Evolutionary conservation across 2,888 invertebrate species (phyloP).

Genomic region (Lepidochrysops patricia): DNA sequence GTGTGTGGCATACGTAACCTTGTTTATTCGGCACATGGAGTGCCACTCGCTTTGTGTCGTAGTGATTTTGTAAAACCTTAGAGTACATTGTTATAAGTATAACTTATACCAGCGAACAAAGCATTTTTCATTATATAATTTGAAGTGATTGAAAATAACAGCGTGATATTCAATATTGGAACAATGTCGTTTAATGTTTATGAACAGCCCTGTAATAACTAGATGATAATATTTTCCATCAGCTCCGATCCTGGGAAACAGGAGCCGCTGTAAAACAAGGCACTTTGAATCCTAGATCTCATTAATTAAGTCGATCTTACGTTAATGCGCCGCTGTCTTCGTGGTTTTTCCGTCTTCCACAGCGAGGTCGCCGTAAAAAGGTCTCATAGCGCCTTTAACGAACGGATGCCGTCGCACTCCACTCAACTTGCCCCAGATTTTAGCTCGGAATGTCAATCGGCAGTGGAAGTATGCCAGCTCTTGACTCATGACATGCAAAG

Average conservation of each 20-base stretch:
- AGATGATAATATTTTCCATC: not conserved
- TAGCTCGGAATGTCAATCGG: slow-evolving; percentile 9
- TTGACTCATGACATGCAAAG: not conserved
- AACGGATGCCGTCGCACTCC: slow-evolving; percentile 8
- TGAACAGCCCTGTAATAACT: not conserved
- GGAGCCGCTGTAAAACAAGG: not conserved
- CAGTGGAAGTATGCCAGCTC: slow-evolving; percentile 6
- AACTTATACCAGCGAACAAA: no score
- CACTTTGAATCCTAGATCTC: not conserved
- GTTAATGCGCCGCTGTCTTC: not conserved
- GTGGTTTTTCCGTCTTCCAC: not conserved
- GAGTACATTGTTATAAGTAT: no score
- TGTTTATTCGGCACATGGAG: not conserved
- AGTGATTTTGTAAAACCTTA: not conserved
- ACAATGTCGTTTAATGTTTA: not conserved
- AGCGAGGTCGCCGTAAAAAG: not conserved
- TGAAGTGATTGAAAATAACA: not conserved
- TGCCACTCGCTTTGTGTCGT: not conserved
- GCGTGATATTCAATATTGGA: not conserved
- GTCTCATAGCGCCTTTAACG: slow-evolving; percentile 9
- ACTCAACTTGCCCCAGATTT: slow-evolving; percentile 12
- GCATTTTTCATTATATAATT: no score
- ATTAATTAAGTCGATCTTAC: not conserved
- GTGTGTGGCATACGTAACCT: not conserved
- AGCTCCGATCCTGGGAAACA: not conserved